A percentile compares a stretch with the other conserved stretches of the same genome.
These are phyloP conservation scores for Oryctolagus cuniculus DNA, from an alignment of 2,113 vertebrate species.

Conservation along the genomic window DNA sequence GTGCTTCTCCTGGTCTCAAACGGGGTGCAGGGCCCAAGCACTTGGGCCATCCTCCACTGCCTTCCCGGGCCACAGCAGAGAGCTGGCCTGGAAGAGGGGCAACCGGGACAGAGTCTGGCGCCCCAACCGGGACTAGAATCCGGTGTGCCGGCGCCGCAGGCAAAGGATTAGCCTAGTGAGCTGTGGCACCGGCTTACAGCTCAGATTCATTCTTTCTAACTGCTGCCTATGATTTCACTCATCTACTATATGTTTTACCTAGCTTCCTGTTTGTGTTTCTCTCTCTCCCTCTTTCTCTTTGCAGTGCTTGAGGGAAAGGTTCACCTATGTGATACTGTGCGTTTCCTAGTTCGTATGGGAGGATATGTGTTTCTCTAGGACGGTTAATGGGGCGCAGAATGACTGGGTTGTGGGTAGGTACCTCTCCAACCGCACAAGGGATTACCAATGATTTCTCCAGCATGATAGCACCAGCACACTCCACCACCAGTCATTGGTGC, in stretches of 20 bases:
- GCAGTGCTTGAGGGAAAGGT: background rate
- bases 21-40: too few species aligned
- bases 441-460: background rate
- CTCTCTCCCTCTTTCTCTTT: background rate
- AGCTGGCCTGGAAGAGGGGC: too few species aligned
- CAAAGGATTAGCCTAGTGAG: too few species aligned
- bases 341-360: background rate
- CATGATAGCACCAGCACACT: background rate
- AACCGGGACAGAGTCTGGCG: too few species aligned
- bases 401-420: too few species aligned
- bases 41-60: too few species aligned
- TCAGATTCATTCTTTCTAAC: background rate
- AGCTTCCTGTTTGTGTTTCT: background rate
- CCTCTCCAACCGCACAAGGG: background rate
- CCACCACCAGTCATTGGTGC: background rate
- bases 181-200: too few species aligned
- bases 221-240: background rate
- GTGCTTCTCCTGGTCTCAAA: too few species aligned
- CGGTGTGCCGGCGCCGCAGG: too few species aligned
- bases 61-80: too few species aligned
- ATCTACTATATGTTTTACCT: background rate
- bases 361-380: background rate
- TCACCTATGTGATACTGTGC: background rate
- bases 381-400: background rate
- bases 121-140: too few species aligned